phyloP scores from a whole-genome alignment of 1,140 invertebrate genomes.

The Hylaeus volcanicus region DNA sequence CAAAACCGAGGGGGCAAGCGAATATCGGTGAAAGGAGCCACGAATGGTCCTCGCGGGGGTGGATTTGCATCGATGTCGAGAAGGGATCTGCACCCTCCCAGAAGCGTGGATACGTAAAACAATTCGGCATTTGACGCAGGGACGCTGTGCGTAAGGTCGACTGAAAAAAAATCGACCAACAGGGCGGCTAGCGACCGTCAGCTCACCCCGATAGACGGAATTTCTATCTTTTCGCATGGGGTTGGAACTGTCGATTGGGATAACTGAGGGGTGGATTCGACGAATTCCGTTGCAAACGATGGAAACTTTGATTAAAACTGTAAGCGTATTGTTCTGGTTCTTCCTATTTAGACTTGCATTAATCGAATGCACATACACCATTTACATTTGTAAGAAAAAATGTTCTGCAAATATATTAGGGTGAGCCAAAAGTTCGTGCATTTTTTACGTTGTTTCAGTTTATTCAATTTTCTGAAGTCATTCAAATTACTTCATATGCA shows the following conservation, averaged over 20 bases:
- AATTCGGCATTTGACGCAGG: constrained; percentile 40
- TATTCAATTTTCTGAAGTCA: too few relatives aligned
- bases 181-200: background rate
- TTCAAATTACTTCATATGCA: too few relatives aligned
- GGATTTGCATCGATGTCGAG: constrained; percentile 54
- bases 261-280: background rate
- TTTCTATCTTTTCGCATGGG: constrained; percentile 14
- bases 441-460: too few relatives aligned
- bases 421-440: too few relatives aligned
- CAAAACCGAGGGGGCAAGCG: constrained; percentile 34
- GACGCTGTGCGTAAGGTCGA: constrained; percentile 21
- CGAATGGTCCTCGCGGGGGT: constrained; percentile 26
- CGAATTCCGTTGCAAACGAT: constrained; percentile 11
- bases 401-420: too few relatives aligned
- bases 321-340: background rate
- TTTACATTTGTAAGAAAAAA: too few relatives aligned
- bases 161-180: constrained; percentile 30
- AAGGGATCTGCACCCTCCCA: constrained; percentile 47
- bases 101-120: constrained; percentile 30
- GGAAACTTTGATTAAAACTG: constrained; percentile 28
- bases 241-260: background rate
- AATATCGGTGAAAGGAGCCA: constrained; percentile 31
- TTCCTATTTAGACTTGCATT: too few relatives aligned
- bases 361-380: too few relatives aligned
- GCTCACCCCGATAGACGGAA: constrained; percentile 7